Conservation (phyloP, 2,888 invertebrate species). For the Heteromurus nitidus region DNA sequence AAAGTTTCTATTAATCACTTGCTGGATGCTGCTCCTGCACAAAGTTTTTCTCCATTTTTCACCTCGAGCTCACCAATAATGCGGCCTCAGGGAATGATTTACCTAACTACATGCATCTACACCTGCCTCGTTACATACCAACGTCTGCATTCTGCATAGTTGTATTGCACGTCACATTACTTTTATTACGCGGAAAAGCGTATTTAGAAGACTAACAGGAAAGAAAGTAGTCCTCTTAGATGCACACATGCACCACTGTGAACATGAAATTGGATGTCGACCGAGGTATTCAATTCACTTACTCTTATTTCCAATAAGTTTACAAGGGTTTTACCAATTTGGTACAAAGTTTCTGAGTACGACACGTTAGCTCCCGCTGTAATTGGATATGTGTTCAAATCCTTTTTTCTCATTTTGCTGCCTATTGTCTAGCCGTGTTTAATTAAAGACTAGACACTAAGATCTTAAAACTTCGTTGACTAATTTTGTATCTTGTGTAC, state of each 20-base stretch:
- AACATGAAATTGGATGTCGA: background rate
- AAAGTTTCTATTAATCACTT: slow-evolving; percentile 39
- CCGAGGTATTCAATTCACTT: slow-evolving; percentile 17
- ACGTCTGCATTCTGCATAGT: background rate
- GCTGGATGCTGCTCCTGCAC: slow-evolving; percentile 2
- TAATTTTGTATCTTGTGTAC: background rate
- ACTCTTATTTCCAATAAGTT: slow-evolving; percentile 40
- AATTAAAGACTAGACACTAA: slow-evolving; percentile 39
- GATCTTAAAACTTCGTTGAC: slow-evolving; percentile 15
- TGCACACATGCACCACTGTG: background rate
- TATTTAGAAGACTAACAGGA: background rate
- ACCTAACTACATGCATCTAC: background rate
- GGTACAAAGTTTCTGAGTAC: no score
- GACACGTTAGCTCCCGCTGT: slow-evolving; percentile 17
- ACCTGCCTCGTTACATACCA: background rate
- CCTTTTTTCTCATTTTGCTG: slow-evolving; percentile 51
- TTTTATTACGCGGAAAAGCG: no score
- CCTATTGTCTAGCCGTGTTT: slow-evolving; percentile 33
- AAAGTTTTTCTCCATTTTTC: slow-evolving; percentile 14
- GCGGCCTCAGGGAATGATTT: background rate
- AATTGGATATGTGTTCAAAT: slow-evolving; percentile 44
- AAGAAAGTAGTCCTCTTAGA: background rate
- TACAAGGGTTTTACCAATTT: no score
- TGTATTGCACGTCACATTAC: slow-evolving; percentile 8
- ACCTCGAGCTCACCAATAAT: background rate